Evolutionary conservation across 2,113 vertebrate species (phyloP).

Genomic region (Ceuthmochares aereus): DNA sequence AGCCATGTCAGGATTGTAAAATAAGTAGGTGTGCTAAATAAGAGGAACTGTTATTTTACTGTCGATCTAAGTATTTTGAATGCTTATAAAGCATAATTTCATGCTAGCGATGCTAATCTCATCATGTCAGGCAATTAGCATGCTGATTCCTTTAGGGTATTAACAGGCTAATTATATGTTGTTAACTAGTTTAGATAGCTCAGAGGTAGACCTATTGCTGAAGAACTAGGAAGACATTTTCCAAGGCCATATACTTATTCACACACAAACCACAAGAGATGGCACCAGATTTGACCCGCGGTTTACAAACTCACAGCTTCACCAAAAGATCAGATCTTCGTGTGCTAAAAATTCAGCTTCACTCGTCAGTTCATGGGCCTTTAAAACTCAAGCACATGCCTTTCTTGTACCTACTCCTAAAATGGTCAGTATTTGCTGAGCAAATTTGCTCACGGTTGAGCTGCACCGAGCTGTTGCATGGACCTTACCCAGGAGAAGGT

Average conservation of each 20-base stretch:
- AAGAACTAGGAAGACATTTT: not conserved
- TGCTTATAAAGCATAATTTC: not conserved
- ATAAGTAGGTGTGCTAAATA: not conserved
- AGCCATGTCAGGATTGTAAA: not conserved
- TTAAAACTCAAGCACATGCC: not conserved
- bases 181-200: not conserved
- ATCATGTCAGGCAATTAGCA: not conserved
- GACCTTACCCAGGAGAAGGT: not conserved
- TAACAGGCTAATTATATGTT: constrained; percentile 3
- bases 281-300: not conserved
- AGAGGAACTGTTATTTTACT: not conserved
- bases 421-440: not conserved
- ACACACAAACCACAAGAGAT: not conserved
- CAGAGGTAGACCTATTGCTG: not conserved
- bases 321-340: not conserved
- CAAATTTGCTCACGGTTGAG: not conserved
- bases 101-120: not conserved
- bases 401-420: not conserved
- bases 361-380: not conserved
- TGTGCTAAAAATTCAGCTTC: not conserved
- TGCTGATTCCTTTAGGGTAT: constrained; percentile 11
- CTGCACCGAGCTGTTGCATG: fast-evolving
- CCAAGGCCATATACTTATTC: not conserved
- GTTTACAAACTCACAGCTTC: not conserved
- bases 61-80: not conserved